Percentiles rank a stretch among this genome's conserved stretches.
phyloP scores from a whole-genome alignment of 2,888 invertebrate species.

The Dryobota labecula region DNA sequence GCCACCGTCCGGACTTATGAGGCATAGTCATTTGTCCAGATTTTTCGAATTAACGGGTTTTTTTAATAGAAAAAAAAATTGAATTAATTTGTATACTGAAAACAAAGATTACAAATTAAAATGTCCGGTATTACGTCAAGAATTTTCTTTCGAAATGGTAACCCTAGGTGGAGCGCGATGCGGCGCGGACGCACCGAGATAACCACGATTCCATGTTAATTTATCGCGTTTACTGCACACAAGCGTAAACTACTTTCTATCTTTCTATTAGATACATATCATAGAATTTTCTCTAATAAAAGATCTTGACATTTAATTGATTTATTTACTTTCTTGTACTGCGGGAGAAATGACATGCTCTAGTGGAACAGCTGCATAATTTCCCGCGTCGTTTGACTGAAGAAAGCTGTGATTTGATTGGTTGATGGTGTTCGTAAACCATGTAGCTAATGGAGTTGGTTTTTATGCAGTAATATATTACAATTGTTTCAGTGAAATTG shows the following conservation, averaged over 20 bases:
- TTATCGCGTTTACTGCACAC: constrained; percentile 65
- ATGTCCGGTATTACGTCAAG: not conserved
- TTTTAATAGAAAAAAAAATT: not conserved
- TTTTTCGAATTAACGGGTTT: not conserved
- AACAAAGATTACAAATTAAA: not conserved
- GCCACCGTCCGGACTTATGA: not conserved
- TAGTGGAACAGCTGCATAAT: constrained; percentile 57
- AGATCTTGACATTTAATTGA: constrained; percentile 57
- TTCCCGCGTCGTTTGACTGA: constrained; percentile 50
- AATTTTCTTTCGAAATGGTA: constrained; percentile 7
- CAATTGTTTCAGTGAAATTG: constrained; percentile 36
- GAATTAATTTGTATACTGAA: too few relatives aligned
- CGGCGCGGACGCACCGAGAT: constrained; percentile 54
- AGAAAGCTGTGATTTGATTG: constrained; percentile 48
- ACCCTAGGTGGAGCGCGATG: constrained; percentile 44
- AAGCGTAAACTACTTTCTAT: constrained; percentile 69
- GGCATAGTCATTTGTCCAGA: not conserved
- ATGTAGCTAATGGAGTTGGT: constrained; percentile 51
- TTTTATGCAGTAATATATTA: constrained; percentile 46
- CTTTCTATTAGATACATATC: constrained; percentile 68
- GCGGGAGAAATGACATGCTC: constrained; percentile 52
- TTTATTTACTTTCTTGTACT: constrained; percentile 59
- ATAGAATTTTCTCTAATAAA: constrained; percentile 48
- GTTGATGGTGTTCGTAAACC: constrained; percentile 48
- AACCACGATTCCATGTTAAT: constrained; percentile 68